Base-by-base conservation (phyloP, 2,888 invertebrate species). In the Bibio marci region DNA sequence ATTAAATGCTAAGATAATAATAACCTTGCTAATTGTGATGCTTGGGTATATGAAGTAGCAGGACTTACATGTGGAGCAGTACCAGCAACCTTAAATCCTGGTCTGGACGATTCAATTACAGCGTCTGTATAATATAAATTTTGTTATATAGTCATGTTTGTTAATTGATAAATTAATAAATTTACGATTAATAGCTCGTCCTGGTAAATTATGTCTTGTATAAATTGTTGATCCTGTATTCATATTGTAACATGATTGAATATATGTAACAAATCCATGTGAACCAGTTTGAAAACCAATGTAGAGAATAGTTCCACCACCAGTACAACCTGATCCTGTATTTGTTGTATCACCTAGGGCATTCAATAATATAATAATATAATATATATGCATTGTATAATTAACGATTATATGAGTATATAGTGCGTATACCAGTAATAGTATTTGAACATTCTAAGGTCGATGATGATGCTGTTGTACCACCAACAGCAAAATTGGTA, bases 51-150 rank as follows among this genome's bases (percentile, higher is more conserved):
- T 4, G 50, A 50, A 5, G 50, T 41, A 22, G 48, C 43, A 1
- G 51, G 46, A n/a, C 46, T 34, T 2, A 52, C 44, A 5, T 45
- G 44, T 33, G 41, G 30, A 10, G 48, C 46, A 8, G 52, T 36
- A 7, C 55, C 59, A 8, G 49, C 45, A 15, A 51, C 44, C 40
- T 53, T 54, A 42, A 61, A 62, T 11, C 17, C 12, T 4, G 58
- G 59, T 17, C 59, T 50, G 25, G 31, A 25, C 14, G 27, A 31
- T 38, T 40, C 41, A 15, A 38, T 36, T 18, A 33, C 34, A 17
- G 39, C 27, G 31, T 40, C 41, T 44, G 22, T 6, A 6, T 22
- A 22, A 22, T 22, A 12, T 18, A 39, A 18, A 12, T 12, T 22
- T 22, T 22, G 8, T 22, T 22, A 22, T 22, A n/a, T n/a, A n/a